These are phyloP conservation scores for Margarornis squamiger DNA, from an alignment of 2,797 vertebrate species.

Conservation along the genomic window DNA sequence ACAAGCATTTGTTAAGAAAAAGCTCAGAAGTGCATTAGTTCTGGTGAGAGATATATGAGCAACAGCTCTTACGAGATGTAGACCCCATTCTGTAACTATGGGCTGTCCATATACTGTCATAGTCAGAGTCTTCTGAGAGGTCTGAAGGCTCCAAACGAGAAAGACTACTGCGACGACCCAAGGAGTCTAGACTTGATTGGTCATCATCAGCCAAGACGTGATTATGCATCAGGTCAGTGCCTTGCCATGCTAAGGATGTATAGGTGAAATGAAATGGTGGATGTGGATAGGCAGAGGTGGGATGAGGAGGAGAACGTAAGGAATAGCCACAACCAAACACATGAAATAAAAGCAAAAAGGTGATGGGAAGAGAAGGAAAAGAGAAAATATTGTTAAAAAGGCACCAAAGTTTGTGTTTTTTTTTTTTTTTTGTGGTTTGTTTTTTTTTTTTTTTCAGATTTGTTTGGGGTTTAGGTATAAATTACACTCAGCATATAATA, in stretches of 20 bases:
- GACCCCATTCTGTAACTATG: constrained; percentile 99
- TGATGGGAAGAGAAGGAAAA: constrained; percentile 84
- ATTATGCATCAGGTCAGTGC: constrained; percentile 99
- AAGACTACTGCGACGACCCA: constrained; percentile 95
- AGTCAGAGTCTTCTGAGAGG: constrained; percentile 99
- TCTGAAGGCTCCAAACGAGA: constrained; percentile 95
- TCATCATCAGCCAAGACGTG: constrained; percentile 97
- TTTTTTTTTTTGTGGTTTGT: not conserved
- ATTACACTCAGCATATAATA: constrained; percentile 42
- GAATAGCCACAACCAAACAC: constrained; percentile 87
- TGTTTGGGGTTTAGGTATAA: constrained; percentile 51
- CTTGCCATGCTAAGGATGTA: constrained; percentile 96
- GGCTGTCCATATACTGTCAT: constrained; percentile 99
- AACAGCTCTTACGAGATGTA: constrained; percentile 97
- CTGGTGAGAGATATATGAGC: constrained; percentile 95
- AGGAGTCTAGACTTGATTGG: constrained; percentile 92
- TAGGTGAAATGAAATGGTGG: constrained; percentile 78
- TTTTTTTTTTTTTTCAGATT: not conserved
- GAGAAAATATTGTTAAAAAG: constrained; percentile 84
- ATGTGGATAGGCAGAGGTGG: constrained; percentile 79
- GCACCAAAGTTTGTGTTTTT: constrained; percentile 59
- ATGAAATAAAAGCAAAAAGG: constrained; percentile 83
- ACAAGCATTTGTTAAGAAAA: constrained; percentile 89
- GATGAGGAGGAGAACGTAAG: constrained; percentile 74
- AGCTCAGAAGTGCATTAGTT: constrained; percentile 88